Base-by-base conservation (phyloP, 2,888 invertebrate species). In the Pilophorus perplexus region DNA sequence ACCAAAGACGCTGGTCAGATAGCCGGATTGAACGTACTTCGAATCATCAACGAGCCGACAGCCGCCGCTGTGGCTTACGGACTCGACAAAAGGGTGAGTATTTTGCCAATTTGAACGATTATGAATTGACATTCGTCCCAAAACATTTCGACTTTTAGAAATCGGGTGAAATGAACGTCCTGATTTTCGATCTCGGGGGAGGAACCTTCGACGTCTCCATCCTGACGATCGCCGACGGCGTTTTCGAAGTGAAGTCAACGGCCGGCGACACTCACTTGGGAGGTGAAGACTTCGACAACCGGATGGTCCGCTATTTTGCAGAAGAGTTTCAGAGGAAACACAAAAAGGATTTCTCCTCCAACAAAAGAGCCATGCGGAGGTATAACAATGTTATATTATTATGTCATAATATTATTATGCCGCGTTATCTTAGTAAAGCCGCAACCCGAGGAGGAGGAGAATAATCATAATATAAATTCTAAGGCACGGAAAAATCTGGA, bases 1-100 rank as follows among this genome's bases (percentile, higher is more conserved):
- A 86, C 85, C 12, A 85, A 85, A 74, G 85, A 86, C 74, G 84
- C 85, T 50, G 85, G 85, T 3, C 79, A 82, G 75, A 75, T 81
- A 68, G 81, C 85, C 8, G 85, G 85, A 27, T 75, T 85, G 46
- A 84, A 85, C 73, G 84, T 86, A 3, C 77, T 83, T 50, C 78
- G 85, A 71, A 85, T 86, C 70, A 82, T 84, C 68, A 80, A 80
- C 71, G 82, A 82, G 72, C 82, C 82, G 1, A 82, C 81, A 28
- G 78, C 78, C 10, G 80, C 80, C 20, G 79, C 79, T 27, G 76
- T 80, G 65, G 78, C 80, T 33, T 80, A 82, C 71, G 81, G 82
- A 27, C 75, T 82, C 5, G 75, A 77, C 68, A 75, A 76, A 68
- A 81, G 80, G 75, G 78, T 68, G 64, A 72, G 69, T 42, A 14